Evolutionary conservation across 2,888 invertebrate species (phyloP).

Genomic region (Craniophora ligustri): DNA sequence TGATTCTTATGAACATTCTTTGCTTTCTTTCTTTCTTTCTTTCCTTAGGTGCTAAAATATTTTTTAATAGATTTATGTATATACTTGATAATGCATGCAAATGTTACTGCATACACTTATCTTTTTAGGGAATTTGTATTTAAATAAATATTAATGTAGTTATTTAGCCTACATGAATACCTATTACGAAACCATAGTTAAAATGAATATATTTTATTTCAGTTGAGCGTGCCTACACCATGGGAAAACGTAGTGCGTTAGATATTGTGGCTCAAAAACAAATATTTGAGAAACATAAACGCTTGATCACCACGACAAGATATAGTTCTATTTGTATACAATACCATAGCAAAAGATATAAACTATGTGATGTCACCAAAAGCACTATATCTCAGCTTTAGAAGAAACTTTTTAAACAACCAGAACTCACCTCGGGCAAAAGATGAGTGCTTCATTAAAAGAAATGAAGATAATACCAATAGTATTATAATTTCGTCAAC

Average conservation of each 20-base stretch:
- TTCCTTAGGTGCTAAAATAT: conserved; percentile 29
- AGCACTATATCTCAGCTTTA: conserved; percentile 31
- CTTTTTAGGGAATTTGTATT: conserved; percentile 29
- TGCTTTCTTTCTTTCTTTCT: conserved; percentile 31
- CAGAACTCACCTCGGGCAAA: conserved; percentile 22
- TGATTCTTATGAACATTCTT: conserved; percentile 29
- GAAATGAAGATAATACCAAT: conserved; percentile 29
- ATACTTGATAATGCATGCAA: conserved; percentile 32
- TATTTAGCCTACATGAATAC: conserved; percentile 32
- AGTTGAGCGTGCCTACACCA: conserved; percentile 27
- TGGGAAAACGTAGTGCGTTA: conserved; percentile 28
- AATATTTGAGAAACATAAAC: conserved; percentile 27
- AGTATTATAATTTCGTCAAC: conserved; percentile 25
- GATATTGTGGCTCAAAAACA: conserved; percentile 28
- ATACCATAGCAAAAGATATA: conserved; percentile 26
- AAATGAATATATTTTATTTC: conserved; percentile 31
- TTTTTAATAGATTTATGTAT: conserved; percentile 31
- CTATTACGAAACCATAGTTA: conserved; percentile 29
- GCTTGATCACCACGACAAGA: conserved; percentile 25
- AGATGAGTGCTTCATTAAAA: conserved; percentile 23
- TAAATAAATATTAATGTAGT: conserved; percentile 31
- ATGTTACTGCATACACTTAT: conserved; percentile 31
- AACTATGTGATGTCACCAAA: conserved; percentile 29
- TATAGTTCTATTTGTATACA: conserved; percentile 27
- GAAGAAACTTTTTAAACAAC: conserved; percentile 30